These are phyloP conservation scores for Palaemon carinicauda DNA, from an alignment of 1,140 invertebrate genomes.

Conservation along the genomic window DNA sequence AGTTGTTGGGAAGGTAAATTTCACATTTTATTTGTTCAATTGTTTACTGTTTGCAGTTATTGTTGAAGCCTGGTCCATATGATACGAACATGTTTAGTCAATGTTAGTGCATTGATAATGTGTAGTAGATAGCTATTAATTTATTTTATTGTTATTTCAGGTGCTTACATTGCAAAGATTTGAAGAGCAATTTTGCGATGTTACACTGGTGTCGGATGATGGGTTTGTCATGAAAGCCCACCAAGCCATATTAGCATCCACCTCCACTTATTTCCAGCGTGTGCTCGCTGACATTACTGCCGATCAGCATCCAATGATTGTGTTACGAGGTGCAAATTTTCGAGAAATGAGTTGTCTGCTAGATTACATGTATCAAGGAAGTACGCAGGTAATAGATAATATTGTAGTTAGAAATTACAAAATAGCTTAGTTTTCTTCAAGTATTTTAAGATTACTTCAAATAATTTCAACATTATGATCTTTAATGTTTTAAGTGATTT, in stretches of 20 bases:
- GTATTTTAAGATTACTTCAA: no score
- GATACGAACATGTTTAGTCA: no score
- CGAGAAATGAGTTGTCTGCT: constrained; percentile 7
- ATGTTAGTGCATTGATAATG: background rate
- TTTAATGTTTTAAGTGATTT: no score
- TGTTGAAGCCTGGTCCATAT: no score
- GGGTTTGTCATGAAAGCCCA: constrained; percentile 40
- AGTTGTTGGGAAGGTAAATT: no score
- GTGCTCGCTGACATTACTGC: background rate
- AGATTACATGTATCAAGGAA: constrained; percentile 45
- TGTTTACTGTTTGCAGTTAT: no score
- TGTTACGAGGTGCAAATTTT: constrained; percentile 20
- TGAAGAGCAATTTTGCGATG: constrained; percentile 37
- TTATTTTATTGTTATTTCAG: background rate
- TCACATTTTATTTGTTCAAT: no score
- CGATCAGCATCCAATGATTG: constrained; percentile 29
- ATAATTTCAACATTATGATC: no score
- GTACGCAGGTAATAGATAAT: constrained; percentile 13
- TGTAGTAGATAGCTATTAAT: background rate
- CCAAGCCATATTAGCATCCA: constrained; percentile 33
- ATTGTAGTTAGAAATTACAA: background rate
- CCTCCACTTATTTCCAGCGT: constrained; percentile 28
- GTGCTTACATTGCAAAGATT: constrained; percentile 27
- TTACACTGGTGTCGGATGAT: constrained; percentile 41
- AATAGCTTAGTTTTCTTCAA: background rate